Percentiles rank a stretch among this genome's conserved stretches.
Evolutionary conservation across 2,888 invertebrate species (phyloP).

Genomic region (Hypena proboscidalis): DNA sequence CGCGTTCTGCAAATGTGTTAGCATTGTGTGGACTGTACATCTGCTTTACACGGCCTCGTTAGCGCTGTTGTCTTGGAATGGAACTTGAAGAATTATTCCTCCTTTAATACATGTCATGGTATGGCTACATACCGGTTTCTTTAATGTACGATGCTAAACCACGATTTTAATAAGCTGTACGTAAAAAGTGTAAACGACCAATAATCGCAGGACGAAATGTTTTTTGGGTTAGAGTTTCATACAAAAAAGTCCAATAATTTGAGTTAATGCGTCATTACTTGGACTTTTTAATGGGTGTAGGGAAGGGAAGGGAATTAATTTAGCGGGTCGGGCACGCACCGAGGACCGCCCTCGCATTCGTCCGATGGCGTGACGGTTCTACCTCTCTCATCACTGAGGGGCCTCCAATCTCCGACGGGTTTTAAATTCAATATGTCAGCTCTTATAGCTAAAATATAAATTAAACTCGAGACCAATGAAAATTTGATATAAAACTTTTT

Average conservation of each 20-base stretch:
- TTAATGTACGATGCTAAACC: background rate
- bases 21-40: conserved; percentile 24
- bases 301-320: conserved; percentile 62
- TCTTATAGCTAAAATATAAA: conserved; percentile 1
- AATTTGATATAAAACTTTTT: too few relatives aligned
- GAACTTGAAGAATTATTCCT: conserved; percentile 13
- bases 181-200: background rate
- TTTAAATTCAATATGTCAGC: conserved; percentile 18
- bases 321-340: conserved; percentile 54
- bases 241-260: conserved; percentile 37
- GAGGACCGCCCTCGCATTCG: conserved; percentile 40
- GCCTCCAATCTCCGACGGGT: conserved; percentile 20
- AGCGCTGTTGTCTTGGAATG: conserved; percentile 7
- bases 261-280: conserved; percentile 53
- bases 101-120: too few relatives aligned
- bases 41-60: conserved; percentile 19
- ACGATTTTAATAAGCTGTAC: background rate
- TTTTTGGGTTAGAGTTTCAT: conserved; percentile 12
- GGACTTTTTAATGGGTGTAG: conserved; percentile 59
- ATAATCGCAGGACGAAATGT: conserved; percentile 17
- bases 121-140: too few relatives aligned
- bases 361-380: conserved; percentile 42
- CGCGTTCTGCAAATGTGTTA: conserved; percentile 25
- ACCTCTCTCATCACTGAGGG: conserved; percentile 49
- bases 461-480: too few relatives aligned